Percentiles rank a stretch among this genome's conserved stretches.
These are phyloP conservation scores for Sporophila hypoxantha DNA, from an alignment of 2,113 vertebrate genomes.

Conservation along the genomic window DNA sequence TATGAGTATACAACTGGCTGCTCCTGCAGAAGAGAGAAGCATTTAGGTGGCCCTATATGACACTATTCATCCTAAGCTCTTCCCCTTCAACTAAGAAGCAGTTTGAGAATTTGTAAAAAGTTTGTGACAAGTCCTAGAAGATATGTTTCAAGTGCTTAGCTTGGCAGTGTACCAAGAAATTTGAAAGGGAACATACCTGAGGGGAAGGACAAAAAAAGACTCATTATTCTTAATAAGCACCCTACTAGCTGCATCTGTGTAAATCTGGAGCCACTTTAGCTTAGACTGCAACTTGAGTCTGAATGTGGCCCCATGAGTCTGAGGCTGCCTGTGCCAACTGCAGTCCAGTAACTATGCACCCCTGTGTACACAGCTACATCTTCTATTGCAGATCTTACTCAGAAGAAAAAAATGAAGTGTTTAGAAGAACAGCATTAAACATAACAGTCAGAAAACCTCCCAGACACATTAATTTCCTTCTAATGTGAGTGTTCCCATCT, in stretches of 20 bases:
- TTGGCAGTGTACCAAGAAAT: background rate
- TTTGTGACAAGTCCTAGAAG: background rate
- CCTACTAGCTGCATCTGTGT: background rate
- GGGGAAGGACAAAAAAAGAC: background rate
- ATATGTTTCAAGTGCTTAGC: background rate
- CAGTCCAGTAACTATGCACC: accelerated
- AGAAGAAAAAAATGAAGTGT: background rate
- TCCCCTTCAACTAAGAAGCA: background rate
- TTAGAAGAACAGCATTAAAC: background rate
- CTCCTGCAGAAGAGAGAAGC: background rate
- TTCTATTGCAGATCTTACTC: background rate
- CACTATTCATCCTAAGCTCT: background rate
- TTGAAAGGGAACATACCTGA: background rate
- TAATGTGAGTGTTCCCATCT: background rate
- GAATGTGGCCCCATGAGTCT: background rate
- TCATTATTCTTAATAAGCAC: background rate
- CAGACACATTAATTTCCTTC: background rate
- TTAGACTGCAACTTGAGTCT: background rate
- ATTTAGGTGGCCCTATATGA: background rate
- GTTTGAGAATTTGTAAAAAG: background rate
- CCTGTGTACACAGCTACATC: background rate
- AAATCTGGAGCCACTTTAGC: background rate
- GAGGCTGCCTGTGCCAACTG: background rate
- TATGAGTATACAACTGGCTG: background rate
- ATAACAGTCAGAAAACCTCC: background rate